These are phyloP conservation scores for Ptychodera flava DNA, from an alignment of 35 echinoderm and acorn worm genomes.

Conservation along the genomic window DNA sequence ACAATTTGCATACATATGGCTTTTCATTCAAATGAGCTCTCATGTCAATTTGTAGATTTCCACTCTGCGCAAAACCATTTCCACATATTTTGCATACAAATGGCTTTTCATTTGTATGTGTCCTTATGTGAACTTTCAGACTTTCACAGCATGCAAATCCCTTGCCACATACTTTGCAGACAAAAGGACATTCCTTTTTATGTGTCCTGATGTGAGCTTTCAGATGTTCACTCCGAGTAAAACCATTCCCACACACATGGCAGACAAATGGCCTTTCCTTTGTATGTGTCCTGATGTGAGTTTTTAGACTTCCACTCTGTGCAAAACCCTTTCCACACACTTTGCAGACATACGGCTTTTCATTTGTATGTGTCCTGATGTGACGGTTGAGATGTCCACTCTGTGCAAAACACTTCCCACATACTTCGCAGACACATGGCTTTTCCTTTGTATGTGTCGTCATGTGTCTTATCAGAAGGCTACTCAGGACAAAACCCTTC, in stretches of 20 bases:
- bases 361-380: conserved; percentile 34
- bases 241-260: neutral
- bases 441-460: conserved; percentile 30
- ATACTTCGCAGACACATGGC: conserved; percentile 26
- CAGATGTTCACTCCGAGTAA: neutral
- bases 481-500: conserved; percentile 15
- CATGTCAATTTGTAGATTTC: conserved; percentile 5
- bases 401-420: conserved; percentile 22
- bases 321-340: conserved; percentile 24
- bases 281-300: conserved; percentile 16
- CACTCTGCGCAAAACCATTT: conserved; percentile 16
- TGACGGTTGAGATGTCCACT: conserved; percentile 4
- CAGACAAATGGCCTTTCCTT: conserved; percentile 3
- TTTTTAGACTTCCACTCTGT: neutral
- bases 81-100: conserved; percentile 22
- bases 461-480: conserved; percentile 4
- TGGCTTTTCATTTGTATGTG: conserved; percentile 49
- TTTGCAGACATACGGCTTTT: conserved; percentile 32
- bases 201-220: conserved; percentile 8
- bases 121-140: conserved; percentile 18
- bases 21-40: conserved; percentile 37
- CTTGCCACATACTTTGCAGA: conserved; percentile 26
- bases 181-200: conserved; percentile 25
- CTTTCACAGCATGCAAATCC: conserved; percentile 4
- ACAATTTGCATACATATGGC: conserved; percentile 27